Evolutionary conservation across 2,797 vertebrate genomes (phyloP), one percentile per base, ranked within the genome.

Genomic region (Sebastes matsubarae): DNA sequence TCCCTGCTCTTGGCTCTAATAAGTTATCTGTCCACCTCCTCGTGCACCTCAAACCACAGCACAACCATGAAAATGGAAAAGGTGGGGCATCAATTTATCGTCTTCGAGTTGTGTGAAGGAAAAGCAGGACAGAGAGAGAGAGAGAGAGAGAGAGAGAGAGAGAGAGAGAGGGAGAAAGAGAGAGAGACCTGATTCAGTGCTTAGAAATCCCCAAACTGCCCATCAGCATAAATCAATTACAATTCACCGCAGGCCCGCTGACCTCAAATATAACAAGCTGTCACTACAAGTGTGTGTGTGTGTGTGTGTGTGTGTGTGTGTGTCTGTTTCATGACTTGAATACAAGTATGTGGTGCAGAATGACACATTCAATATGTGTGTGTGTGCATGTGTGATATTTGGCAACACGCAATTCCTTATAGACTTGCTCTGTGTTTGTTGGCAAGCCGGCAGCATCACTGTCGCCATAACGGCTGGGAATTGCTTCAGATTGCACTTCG

Each of bases 221-320:
- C 52, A 88, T 92, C 83, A 87, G 86, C 86, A 89, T 91, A 89
- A 89, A 90, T 88, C 88, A 90, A 84, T 89, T 87, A 80, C 81
- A 86, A 92, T 90, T 87, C 86, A 89, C 72, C 1, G 10, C 50
- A 75, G 87, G 72, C 67, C 63, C 2, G 68, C 80, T 91, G 87
- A 91, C 89, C 90, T 92, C 83, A 77, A 89, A 88, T 86, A 82
- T 87, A 90, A 88, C 83, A 89, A 89, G 87, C 89, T 90, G 91
- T 91, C 90, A 90, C 68, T 87, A 76, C 69, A 79, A 77, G 34
- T 64, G 32, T 81, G 68, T 69, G 46, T 54, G 30, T 68, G 29
- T 30, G 29, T 32, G 8, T 30, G 30, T 32, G n/a, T n/a, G 50
- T 20, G 59, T 58, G 54, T 64, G 34, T 82, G 68, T 69, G 57